These are phyloP conservation scores for Hydractinia echinata DNA, from an alignment of 30 jellyfish, hydroid and myxozoan genomes.

Conservation along the genomic window DNA sequence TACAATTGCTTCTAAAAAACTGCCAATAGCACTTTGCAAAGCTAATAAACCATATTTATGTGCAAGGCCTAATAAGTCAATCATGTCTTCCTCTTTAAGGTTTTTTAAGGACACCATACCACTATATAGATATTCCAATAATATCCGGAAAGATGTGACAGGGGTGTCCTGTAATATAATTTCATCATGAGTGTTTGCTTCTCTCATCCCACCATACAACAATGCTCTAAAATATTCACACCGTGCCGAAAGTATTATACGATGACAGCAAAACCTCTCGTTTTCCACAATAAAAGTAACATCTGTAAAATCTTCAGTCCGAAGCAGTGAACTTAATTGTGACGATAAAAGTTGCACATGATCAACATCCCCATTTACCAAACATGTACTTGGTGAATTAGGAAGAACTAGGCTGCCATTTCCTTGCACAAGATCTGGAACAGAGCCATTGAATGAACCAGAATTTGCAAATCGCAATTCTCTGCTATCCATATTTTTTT, in stretches of 20 bases:
- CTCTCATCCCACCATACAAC: constrained; percentile 88
- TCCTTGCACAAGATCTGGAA: background rate
- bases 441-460: background rate
- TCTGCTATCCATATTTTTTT: constrained; percentile 17
- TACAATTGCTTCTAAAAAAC: constrained; percentile 59
- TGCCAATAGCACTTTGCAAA: constrained; percentile 71
- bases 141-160: constrained; percentile 44
- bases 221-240: constrained; percentile 94
- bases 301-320: constrained; percentile 68
- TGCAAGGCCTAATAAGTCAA: constrained; percentile 72
- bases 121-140: constrained; percentile 59
- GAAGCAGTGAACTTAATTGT: constrained; percentile 60
- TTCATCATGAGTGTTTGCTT: constrained; percentile 54
- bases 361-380: constrained; percentile 52
- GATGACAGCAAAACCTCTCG: constrained; percentile 56
- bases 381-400: background rate
- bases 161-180: constrained; percentile 72
- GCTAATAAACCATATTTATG: constrained; percentile 79
- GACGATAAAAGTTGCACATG: constrained; percentile 69
- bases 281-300: constrained; percentile 80
- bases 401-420: background rate
- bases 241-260: constrained; percentile 71
- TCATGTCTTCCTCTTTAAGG: constrained; percentile 67
- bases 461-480: constrained; percentile 25
- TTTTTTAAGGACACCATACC: constrained; percentile 61